Evolutionary conservation across 2,888 invertebrate species (phyloP), one percentile per base, ranked within the genome.

Genomic region (Arrhopalites spinosus): DNA sequence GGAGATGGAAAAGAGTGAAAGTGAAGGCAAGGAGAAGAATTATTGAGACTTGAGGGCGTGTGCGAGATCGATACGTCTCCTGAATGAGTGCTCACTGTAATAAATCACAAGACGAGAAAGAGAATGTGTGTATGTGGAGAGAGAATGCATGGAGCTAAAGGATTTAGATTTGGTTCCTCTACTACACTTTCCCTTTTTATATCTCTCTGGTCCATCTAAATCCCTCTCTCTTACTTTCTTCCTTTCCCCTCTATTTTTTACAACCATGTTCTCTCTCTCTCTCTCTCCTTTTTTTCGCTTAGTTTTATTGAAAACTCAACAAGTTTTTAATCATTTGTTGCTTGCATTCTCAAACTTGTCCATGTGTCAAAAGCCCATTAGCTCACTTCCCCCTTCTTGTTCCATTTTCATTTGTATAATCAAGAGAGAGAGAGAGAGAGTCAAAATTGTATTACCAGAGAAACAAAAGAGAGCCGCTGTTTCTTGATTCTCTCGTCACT

Each of bases 91-190:
- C 71, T 64, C 59, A 61, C 50, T 70, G 77, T 77, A 77, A 80
- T 80, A 80, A 80, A 80, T 80, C 80, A 80, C 73, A 78, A 73
- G 75, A 73, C 50, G 73, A 77, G 71, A 59, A 36, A 77, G 77
- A 50, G 43, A 77, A 75, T 61, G 13, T 23, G 47, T 7, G 45
- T 30, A 43, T 61, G 43, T 13, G 66, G 36, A 20, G 59, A 59
- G 59, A 23, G 59, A 25, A 25, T 20, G 59, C 17, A 20, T 30
- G 64, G 17, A 45, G 25, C 66, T 66, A 66, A 66, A n/a, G n/a
- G 7, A 20, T 59, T 23, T 53, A 27, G 69, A 36, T 69, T 47
- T 15, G 29, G 25, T 23, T 59, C 11, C 59, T 59, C n/a, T 53
- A 20, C 30, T 29, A 64, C n/a, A 23, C 66, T 66, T 45, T 30